Evolutionary conservation across 2,113 vertebrate genomes (phyloP), one percentile per base, ranked within the genome.

Genomic region (Scopus umbretta): DNA sequence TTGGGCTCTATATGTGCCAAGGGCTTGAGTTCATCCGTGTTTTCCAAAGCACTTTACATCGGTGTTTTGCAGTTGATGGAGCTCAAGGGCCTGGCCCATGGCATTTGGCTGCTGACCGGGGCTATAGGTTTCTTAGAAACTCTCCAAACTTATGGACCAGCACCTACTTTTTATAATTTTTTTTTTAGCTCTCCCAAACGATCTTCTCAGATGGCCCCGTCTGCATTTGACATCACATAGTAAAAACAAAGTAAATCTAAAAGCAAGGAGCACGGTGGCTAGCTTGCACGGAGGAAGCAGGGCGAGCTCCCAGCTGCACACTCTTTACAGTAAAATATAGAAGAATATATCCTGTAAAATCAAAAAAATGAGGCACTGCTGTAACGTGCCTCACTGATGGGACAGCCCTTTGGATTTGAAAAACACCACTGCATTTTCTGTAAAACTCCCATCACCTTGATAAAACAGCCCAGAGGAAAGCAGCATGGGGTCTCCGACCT

Each of bases 191-290:
- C 30, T 94, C 40, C 32, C 40, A 59, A 23, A 40, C 1, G 0
- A 40, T 71, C 75, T 89, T 68, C n/a, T 76, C 2, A 0, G 38
- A 25, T 38, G 4, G 10, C 26, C 45, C 40, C 6, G 0, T 79
- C 80, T 70, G 59, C 55, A 11, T 91, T 75, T 92, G 67, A 36
- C 22, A 47, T 47, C 3, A 6, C 26, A 2, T 5, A 75, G 36
- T 45, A 78, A 86, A 79, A 66, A 11, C 61, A 67, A 92, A 96
- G 80, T 53, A 92, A 96, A 92, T 76, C 65, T 74, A 90, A 89
- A 95, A 91, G 52, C 61, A 72, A 50, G 49, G 40, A 82, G 52
- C 27, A 14, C 2, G 3, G 82, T 29, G 30, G 49, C 49, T 65
- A 49, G 22, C 59, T 65, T 42, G 32, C 27, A 16, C 0, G 0